phyloP scores from a whole-genome alignment of 2,113 vertebrate species.

The Dascyllus trimaculatus region DNA sequence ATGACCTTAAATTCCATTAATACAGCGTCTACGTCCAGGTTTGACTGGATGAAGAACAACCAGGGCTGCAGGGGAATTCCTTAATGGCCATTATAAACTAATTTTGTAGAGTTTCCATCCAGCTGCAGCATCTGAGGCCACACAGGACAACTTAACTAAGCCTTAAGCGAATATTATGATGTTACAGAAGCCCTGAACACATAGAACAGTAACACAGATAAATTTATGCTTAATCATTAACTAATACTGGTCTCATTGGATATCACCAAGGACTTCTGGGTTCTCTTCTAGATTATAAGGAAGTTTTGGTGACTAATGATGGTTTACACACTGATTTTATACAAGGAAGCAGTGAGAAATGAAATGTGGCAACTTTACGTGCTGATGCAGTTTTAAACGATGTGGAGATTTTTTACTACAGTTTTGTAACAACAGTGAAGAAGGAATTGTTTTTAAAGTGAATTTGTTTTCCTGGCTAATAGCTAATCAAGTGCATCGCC shows the following conservation, averaged over 20 bases:
- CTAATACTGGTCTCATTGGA: background rate
- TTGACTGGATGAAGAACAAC: background rate
- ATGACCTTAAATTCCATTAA: background rate
- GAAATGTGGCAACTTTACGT: too few relatives aligned
- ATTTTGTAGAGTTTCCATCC: conserved; percentile 1
- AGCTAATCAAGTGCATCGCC: too few relatives aligned
- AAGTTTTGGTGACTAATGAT: too few relatives aligned
- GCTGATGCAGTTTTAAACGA: too few relatives aligned
- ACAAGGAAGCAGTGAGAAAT: too few relatives aligned
- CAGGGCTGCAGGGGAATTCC: background rate
- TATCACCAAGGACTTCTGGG: background rate
- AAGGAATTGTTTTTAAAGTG: background rate
- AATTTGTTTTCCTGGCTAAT: background rate
- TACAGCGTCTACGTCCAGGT: background rate
- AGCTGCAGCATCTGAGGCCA: background rate
- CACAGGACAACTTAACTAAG: background rate
- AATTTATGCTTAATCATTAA: too few relatives aligned
- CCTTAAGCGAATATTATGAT: too few relatives aligned
- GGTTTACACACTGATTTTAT: too few relatives aligned
- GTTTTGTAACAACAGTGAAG: too few relatives aligned
- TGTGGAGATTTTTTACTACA: too few relatives aligned
- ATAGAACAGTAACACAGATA: too few relatives aligned
- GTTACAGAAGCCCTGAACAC: background rate
- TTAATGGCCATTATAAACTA: background rate
- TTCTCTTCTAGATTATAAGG: too few relatives aligned